Base-by-base conservation (phyloP, 2,797 vertebrate genomes). In the Dipus sagitta region DNA sequence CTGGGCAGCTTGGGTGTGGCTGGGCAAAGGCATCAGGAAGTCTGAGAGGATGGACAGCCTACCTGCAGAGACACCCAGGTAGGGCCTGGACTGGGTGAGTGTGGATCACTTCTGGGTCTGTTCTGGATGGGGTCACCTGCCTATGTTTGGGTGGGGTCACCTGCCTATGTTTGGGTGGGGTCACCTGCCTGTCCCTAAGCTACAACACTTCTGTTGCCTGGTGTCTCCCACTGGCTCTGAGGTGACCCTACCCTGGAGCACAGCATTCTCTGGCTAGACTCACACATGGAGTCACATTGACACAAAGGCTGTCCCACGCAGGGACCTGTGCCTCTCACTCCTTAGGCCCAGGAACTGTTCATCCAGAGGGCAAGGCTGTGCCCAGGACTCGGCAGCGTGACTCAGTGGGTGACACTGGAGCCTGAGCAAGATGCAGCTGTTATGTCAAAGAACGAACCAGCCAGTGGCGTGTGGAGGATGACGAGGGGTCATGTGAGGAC, bases 321-420 rank as follows among this genome's bases (percentile, higher is more conserved):
- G 13, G 28, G n/a, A 21, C 60, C 7, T 14, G 0, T 28, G 1
- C 6, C 0, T 28, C 23, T 12, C 4, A 3, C 64, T 82, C 34
- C 30, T 34, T 23, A 9, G 11, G 1, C 21, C 60, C 4, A 38
- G 8, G 68, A 4, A 2, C 32, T 38, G 12, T 79, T 28, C n/a
- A 42, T 23, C 58, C 60, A 42, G 60, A 28, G 12, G 24, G 20
- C 62, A 30, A 38, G 2, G 24, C 67, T 2, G 12, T 34, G n/a
- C 30, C 54, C 34, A 14, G 30, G 2, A 65, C 38, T 2, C 1
- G 0, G 14, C 3, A 62, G 7, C 8, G 0, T 0, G 58, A 18
- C 67, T n/a, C 30, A 1, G 13, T 18, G 8, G 74, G 65, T 23
- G 72, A 77, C 14, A 14, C 11, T 0, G 0, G n/a, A 54, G 23